Percentiles rank a stretch among this genome's conserved stretches.
phyloP scores from a whole-genome alignment of 2,797 vertebrate genomes.

The Anguilla anguilla region DNA sequence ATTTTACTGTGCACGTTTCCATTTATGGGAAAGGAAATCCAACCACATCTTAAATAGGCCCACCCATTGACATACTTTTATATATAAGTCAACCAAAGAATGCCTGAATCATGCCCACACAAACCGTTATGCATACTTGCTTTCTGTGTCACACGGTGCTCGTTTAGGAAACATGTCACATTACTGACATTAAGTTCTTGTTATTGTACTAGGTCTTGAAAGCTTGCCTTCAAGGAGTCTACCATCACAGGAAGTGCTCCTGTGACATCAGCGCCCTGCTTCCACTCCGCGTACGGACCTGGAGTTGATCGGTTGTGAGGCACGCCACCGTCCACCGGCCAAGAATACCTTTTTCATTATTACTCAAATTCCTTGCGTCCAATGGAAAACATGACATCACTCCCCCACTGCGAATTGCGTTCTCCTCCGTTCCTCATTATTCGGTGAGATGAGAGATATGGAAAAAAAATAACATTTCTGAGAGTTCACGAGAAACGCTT shows the following conservation, averaged over 20 bases:
- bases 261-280: background rate
- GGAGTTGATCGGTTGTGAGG: background rate
- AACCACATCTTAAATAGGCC: background rate
- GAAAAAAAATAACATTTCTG: conserved; percentile 29
- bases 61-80: background rate
- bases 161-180: background rate
- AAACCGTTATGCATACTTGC: background rate
- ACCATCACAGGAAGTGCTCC: background rate
- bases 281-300: background rate
- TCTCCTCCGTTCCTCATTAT: conserved; percentile 32
- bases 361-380: conserved; percentile 6
- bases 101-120: background rate
- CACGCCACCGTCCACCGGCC: background rate
- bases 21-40: background rate
- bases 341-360: conserved; percentile 5
- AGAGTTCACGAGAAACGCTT: conserved; percentile 26
- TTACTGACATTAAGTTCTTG: background rate
- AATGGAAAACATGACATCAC: conserved; percentile 32
- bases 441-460: conserved; percentile 35
- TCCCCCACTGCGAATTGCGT: conserved; percentile 18
- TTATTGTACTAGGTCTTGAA: background rate
- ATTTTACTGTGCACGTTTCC: background rate
- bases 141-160: background rate
- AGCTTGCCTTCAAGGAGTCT: background rate
- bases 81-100: background rate